These are phyloP conservation scores for Pangasius mekongensis DNA, from an alignment of 2,797 vertebrate genomes.

Conservation along the genomic window DNA sequence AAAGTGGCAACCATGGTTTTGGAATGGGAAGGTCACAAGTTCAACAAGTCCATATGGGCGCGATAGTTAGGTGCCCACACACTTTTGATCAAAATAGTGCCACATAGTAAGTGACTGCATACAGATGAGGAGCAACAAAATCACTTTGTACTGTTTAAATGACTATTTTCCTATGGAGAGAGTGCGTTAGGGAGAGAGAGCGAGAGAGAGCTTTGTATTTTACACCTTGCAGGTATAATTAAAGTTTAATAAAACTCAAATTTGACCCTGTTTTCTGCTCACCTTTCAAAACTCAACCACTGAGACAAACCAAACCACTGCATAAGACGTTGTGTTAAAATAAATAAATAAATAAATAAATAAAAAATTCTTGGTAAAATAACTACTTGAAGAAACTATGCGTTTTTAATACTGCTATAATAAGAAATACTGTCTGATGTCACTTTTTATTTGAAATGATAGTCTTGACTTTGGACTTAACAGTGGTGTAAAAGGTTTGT, in stretches of 20 bases:
- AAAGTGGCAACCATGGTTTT: background rate
- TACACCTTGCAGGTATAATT: slow-evolving; percentile 6
- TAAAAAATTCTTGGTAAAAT: background rate
- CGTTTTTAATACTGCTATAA: background rate
- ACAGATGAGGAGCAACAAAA: background rate
- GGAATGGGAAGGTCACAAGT: background rate
- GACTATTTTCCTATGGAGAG: background rate
- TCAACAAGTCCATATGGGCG: background rate
- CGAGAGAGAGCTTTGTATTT: background rate
- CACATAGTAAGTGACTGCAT: background rate
- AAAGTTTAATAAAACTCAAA: background rate
- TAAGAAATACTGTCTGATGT: background rate
- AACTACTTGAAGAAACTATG: background rate
- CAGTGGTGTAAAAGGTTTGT: background rate
- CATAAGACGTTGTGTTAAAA: background rate
- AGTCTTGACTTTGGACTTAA: background rate
- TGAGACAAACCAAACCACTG: background rate
- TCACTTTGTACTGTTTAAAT: background rate
- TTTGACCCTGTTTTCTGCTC: background rate
- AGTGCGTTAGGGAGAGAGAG: background rate
- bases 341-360: background rate
- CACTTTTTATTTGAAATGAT: background rate
- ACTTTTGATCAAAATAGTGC: background rate
- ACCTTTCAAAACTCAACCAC: background rate
- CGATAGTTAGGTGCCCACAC: background rate